These are phyloP conservation scores for Xanthia togata DNA, from an alignment of 2,888 invertebrate species.

Conservation along the genomic window DNA sequence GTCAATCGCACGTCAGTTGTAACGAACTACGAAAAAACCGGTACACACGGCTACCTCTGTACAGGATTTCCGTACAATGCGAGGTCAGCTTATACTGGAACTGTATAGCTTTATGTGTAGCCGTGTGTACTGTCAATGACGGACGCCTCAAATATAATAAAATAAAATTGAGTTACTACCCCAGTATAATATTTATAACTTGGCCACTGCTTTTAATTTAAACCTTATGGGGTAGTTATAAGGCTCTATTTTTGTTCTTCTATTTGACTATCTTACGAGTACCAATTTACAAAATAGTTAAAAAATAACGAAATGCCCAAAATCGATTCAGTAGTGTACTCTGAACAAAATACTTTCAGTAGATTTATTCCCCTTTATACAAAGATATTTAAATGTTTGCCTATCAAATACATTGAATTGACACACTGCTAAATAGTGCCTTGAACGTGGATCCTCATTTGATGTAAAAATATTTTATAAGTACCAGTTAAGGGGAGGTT, in stretches of 20 bases:
- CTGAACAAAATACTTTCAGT: not conserved
- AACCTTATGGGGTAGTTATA: not conserved
- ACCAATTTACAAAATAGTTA: not conserved
- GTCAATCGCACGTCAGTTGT: not conserved
- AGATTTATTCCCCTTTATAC: not conserved
- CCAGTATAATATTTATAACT: not conserved
- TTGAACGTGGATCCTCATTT: conserved; percentile 45
- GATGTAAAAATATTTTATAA: conserved; percentile 47
- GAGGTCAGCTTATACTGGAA: too few relatives aligned
- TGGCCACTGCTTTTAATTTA: not conserved
- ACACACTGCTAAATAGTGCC: conserved; percentile 43
- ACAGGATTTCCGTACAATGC: too few relatives aligned
- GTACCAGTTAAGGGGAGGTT: too few relatives aligned
- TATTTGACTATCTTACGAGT: not conserved
- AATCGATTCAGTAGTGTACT: not conserved
- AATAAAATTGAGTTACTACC: not conserved
- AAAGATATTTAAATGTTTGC: not conserved
- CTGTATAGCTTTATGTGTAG: too few relatives aligned
- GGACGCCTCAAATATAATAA: not conserved
- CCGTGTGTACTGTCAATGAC: not conserved
- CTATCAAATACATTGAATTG: conserved; percentile 3
- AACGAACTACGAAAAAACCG: not conserved
- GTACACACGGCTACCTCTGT: too few relatives aligned
- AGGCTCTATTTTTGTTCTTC: not conserved
- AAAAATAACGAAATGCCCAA: not conserved